Percentiles rank a stretch among this genome's conserved stretches.
These are phyloP conservation scores for Urocynchramus pylzowi DNA, from an alignment of 2,113 vertebrate species.

Conservation along the genomic window DNA sequence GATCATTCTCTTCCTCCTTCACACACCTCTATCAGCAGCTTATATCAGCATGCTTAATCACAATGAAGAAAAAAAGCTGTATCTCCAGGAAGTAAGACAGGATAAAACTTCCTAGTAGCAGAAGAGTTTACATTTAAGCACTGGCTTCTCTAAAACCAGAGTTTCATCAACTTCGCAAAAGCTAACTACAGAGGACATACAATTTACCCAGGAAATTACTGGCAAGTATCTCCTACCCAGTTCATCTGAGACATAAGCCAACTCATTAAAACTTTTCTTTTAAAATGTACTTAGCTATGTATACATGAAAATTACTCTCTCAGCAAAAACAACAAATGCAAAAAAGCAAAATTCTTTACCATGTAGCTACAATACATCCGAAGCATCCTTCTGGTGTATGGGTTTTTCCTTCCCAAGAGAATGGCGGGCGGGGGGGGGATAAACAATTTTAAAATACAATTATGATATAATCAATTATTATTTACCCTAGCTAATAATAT, in stretches of 20 bases:
- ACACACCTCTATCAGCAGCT: not conserved
- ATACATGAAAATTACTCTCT: not conserved
- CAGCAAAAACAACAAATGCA: not conserved
- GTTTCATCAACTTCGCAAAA: not conserved
- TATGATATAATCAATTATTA: not conserved
- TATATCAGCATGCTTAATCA: not conserved
- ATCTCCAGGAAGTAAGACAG: not conserved
- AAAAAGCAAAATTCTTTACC: not conserved
- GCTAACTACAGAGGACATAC: not conserved
- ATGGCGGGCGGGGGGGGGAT: accelerated
- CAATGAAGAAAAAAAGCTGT: not conserved
- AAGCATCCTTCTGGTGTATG: not conserved
- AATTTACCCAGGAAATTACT: not conserved
- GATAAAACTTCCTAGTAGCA: not conserved
- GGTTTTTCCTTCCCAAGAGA: not conserved
- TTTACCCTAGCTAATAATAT: not conserved
- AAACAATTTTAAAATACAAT: not conserved
- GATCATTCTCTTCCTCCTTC: not conserved
- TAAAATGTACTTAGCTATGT: not conserved
- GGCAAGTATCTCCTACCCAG: not conserved
- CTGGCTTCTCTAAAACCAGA: not conserved
- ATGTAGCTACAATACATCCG: not conserved
- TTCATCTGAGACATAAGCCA: not conserved
- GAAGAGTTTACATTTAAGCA: not conserved
- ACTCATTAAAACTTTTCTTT: not conserved